phyloP scores from a whole-genome alignment of 1,140 invertebrate species.

The Orius insidiosus region DNA sequence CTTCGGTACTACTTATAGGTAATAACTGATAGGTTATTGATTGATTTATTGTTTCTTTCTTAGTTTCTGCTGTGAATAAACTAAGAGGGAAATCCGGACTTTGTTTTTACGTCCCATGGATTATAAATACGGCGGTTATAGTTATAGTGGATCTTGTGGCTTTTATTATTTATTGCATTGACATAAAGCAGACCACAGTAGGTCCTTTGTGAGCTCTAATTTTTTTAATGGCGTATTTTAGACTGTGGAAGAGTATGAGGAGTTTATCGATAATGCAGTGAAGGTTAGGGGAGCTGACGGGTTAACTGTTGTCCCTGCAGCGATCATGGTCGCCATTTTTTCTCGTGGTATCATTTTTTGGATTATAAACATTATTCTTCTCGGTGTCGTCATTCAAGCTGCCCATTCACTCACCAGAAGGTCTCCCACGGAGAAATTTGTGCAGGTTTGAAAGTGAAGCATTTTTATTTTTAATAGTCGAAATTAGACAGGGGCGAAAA shows the following conservation, averaged over 20 bases:
- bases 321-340: constrained; percentile 1
- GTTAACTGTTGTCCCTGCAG: constrained; percentile 6
- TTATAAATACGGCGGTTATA: constrained; percentile 2
- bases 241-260: not conserved
- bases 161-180: constrained; percentile 6
- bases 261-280: not conserved
- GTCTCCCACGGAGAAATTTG: not conserved
- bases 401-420: not conserved
- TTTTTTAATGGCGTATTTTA: not conserved
- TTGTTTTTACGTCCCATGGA: constrained; percentile 11
- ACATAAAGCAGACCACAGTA: constrained; percentile 11
- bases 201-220: not conserved
- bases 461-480: too few relatives aligned
- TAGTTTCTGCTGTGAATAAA: constrained; percentile 5
- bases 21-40: too few relatives aligned
- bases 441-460: constrained; percentile 1
- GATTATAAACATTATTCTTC: constrained; percentile 7
- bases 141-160: constrained; percentile 6
- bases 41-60: constrained; percentile 4
- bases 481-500: too few relatives aligned
- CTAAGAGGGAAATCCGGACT: constrained; percentile 6
- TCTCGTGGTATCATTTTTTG: constrained; percentile 5
- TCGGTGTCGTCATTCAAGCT: constrained; percentile 10
- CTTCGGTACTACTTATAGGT: constrained; percentile 11
- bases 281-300: constrained; percentile 1